A percentile compares a stretch with the other conserved stretches of the same genome.
Conservation (phyloP, 2,888 invertebrate genomes). For the Anodontia alba region DNA sequence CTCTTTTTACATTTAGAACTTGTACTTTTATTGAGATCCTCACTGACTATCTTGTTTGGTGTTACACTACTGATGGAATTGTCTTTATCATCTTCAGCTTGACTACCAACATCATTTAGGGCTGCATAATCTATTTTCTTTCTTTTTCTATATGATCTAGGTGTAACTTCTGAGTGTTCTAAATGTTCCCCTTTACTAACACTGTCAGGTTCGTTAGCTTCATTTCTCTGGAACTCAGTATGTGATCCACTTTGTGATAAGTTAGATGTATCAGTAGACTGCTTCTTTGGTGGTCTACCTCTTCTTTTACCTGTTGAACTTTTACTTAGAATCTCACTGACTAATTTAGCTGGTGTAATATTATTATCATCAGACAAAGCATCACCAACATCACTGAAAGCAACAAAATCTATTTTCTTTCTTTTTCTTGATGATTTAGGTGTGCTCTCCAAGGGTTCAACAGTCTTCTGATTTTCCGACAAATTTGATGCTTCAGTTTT, state of each 20-base stretch:
- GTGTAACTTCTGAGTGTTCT: background rate
- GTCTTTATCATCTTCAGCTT: too few species aligned
- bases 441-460: background rate
- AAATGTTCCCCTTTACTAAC: too few species aligned
- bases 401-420: conserved; percentile 29
- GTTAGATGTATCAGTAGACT: background rate
- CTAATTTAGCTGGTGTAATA: background rate
- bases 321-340: background rate
- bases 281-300: background rate
- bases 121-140: conserved; percentile 37
- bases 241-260: background rate
- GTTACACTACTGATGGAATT: too few species aligned
- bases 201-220: too few species aligned
- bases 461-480: background rate
- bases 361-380: background rate
- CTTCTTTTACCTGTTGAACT: background rate
- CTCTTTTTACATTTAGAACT: too few species aligned
- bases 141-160: conserved; percentile 18
- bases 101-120: background rate
- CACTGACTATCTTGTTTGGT: too few species aligned
- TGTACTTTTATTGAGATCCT: too few species aligned
- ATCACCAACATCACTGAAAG: background rate
- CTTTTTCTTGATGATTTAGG: conserved; percentile 20
- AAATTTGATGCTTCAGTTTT: too few species aligned
- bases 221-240: too few species aligned